Evolutionary conservation across 2,797 vertebrate genomes (phyloP).

Genomic region (Spea hammondii): DNA sequence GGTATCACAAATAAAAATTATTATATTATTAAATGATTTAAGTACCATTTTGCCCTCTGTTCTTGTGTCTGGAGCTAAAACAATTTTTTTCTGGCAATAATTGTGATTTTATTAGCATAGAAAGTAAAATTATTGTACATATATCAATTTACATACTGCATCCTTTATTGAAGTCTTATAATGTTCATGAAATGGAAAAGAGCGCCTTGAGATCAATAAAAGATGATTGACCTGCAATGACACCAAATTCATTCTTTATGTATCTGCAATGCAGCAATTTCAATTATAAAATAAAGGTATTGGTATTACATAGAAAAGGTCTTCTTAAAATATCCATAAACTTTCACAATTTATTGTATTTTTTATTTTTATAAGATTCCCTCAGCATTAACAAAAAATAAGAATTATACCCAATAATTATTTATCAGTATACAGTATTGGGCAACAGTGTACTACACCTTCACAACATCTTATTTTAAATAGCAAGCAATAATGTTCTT

Average conservation of each 20-base stretch:
- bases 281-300: neutral
- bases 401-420: no score
- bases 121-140: neutral
- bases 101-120: neutral
- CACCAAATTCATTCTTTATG: neutral
- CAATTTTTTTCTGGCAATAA: neutral
- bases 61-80: neutral
- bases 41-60: neutral
- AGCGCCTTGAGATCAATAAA: neutral
- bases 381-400: no score
- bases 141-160: neutral
- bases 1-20: no score
- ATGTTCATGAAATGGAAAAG: neutral
- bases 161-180: neutral
- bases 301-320: neutral
- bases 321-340: neutral
- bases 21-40: no score
- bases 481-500: no score
- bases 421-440: no score
- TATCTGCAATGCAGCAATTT: neutral
- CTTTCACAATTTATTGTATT: no score
- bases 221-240: constrained; percentile 1
- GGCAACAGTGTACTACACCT: no score
- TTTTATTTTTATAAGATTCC: no score
- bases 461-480: no score